Base-by-base conservation (phyloP, 1,140 invertebrate genomes). In the Drosophila simulans region DNA sequence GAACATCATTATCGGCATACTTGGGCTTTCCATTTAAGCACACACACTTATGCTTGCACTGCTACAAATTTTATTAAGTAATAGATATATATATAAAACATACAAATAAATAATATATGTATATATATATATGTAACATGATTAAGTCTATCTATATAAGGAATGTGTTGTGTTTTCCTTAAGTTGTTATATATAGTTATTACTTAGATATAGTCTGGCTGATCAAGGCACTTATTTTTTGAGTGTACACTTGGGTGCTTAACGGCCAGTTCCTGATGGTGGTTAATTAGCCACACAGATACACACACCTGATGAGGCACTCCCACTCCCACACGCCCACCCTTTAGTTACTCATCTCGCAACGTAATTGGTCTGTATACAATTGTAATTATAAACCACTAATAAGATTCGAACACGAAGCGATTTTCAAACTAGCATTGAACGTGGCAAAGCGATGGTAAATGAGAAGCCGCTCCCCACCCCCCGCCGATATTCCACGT, bases 371-470 rank as follows among this genome's bases (percentile, higher is more conserved):
- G 76, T 74, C 72, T 88, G 83, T 89, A 88, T 88, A 89, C 83
- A 83, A 89, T 88, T 88, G 84, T 83, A 88, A 88, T 88, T 89
- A 88, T 89, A 89, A 83, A 89, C 83, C 83, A 89, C 84, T 88
- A 88, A 88, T 88, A 88, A 83, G 83, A 88, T 88, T 88, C 83
- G 84, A 88, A 88, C 79, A 88, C 68, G 84, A 52, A 89, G 74
- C 80, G 84, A 80, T 88, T 88, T 86, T 82, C 83, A 57, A 76
- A 79, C 71, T 48, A 54, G 66, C 57, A 72, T 77, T 62, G 77
- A 83, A 66, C 54, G 60, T 76, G 66, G 58, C 49, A 54, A 45
- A 42, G 34, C 42, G 35, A 13, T n/a, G 53, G 53, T 57, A 34
- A 42, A 40, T 20, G n/a, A 17, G 4, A 53, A 27, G 40, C 17